These are phyloP conservation scores for Leptarthrus brevirostris DNA, from an alignment of 2,888 invertebrate species.

Conservation along the genomic window DNA sequence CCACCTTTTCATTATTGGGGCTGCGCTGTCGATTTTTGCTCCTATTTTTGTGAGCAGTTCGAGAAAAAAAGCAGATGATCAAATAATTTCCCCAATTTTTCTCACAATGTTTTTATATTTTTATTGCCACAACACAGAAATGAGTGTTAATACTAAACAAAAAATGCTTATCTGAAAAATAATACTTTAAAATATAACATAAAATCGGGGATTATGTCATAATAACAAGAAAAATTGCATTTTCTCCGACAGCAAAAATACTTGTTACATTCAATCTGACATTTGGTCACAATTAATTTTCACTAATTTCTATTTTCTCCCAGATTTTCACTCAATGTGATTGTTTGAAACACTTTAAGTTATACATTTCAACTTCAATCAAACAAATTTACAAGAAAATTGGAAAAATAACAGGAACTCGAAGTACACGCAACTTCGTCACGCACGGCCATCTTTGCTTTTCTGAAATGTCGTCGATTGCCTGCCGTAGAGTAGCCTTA, in stretches of 20 bases:
- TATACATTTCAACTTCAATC: not conserved
- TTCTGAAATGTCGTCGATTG: slow-evolving; percentile 7
- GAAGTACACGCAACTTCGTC: slow-evolving; percentile 46
- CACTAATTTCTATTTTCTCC: not conserved
- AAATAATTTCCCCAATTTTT: not conserved
- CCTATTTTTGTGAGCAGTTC: slow-evolving; percentile 1
- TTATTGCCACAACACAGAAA: not conserved
- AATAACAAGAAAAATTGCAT: not conserved
- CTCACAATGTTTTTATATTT: slow-evolving; percentile 22
- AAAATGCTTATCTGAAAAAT: not conserved
- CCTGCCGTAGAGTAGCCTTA: too few relatives aligned
- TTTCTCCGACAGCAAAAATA: not conserved
- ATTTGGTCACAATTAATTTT: not conserved
- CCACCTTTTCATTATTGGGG: slow-evolving; percentile 11
- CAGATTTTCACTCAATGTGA: too few relatives aligned
- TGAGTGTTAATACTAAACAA: not conserved
- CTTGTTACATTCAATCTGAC: not conserved
- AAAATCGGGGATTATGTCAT: not conserved
- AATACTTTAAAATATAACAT: not conserved
- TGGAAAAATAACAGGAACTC: slow-evolving; percentile 44
- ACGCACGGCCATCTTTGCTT: slow-evolving; percentile 50
- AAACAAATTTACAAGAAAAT: slow-evolving; percentile 7
- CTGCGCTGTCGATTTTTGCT: slow-evolving; percentile 25
- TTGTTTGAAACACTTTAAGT: too few relatives aligned
- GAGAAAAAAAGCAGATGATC: not conserved